These are phyloP conservation scores for Acleris holmiana DNA, from an alignment of 2,888 invertebrate species.

Conservation along the genomic window DNA sequence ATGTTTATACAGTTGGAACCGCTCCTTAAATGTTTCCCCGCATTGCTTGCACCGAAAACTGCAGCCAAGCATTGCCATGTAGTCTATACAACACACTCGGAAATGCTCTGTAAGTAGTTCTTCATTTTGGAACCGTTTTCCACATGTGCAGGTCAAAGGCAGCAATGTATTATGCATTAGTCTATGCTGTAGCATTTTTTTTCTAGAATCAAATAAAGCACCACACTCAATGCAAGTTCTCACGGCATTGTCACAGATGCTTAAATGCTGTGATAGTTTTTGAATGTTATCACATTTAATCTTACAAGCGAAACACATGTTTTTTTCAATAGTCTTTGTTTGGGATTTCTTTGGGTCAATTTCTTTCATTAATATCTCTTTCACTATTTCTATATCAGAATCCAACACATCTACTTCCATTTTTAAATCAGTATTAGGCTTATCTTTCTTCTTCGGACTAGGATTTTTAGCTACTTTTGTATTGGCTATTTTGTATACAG, in stretches of 20 bases:
- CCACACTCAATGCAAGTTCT: conserved; percentile 71
- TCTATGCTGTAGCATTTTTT: conserved; percentile 69
- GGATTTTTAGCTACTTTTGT: conserved; percentile 56
- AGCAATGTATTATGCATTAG: conserved; percentile 52
- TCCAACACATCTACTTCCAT: conserved; percentile 75
- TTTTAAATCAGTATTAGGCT: conserved; percentile 50
- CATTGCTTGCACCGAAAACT: conserved; percentile 74
- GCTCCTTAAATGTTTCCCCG: conserved; percentile 63
- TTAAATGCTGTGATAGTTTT: conserved; percentile 69
- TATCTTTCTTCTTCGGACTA: conserved; percentile 68
- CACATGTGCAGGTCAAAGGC: conserved; percentile 62
- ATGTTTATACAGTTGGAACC: conserved; percentile 69
- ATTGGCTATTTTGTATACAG: conserved; percentile 47
- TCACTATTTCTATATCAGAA: conserved; percentile 69
- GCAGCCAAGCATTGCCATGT: conserved; percentile 57
- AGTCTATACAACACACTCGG: conserved; percentile 62
- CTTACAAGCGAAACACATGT: conserved; percentile 72
- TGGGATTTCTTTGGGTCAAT: conserved; percentile 52
- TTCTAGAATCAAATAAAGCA: conserved; percentile 67
- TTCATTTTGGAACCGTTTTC: conserved; percentile 60
- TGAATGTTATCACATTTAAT: conserved; percentile 60
- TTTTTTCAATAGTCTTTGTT: conserved; percentile 46
- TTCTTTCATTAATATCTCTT: conserved; percentile 67
- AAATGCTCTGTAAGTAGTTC: conserved; percentile 63
- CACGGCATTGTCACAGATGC: conserved; percentile 65